Base-by-base conservation (phyloP, 37 sponge, comb jelly and placozoan species). In the Lycopodina hypogea region DNA sequence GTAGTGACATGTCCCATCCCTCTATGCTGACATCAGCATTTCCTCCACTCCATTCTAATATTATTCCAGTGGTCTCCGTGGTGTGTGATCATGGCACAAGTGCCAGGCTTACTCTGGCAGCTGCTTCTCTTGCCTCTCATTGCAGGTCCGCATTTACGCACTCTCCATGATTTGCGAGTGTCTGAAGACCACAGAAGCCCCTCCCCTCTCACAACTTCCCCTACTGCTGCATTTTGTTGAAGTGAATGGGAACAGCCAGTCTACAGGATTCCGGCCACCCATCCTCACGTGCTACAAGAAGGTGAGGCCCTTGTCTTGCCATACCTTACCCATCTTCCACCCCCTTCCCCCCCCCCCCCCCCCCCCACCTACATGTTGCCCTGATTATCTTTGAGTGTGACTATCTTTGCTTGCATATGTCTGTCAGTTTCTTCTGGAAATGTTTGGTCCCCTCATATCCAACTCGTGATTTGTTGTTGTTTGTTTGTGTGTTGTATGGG, bases 111-210 rank as follows among this genome's bases (percentile, higher is more conserved):
- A 64, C 22, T 30, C 39, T 6, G 7, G 14, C n/a, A 68, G 9
- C n/a, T 9, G 15, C 29, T 6, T 68, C 22, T 33, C 15, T 22
- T 68, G 39, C 39, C 22, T 68, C 22, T 30, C 39, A 45, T 45
- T 30, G 28, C 45, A 93, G 93, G 42, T 88, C 8, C 65, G 76
- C 11, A 28, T 82, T 22, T 58, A 74, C 69, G 89, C 86, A 39
- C 69, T 88, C 11, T 71, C 75, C n/a, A 56, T 93, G 60, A 15
- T 93, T 53, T 93, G 93, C 78, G 89, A 93, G 80, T 78, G 73
- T 37, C 61, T 51, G 26, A 72, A 66, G 30, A 89, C 86, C 3
- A 85, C 89, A 30, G 87, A 88, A 7, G 72, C 85, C 0, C 86
- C 82, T 35, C 45, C 34, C 11, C 69, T 57, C 1, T n/a, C 48